Base-by-base conservation (phyloP, 1,140 invertebrate species). In the Matsumurasca onukii region DNA sequence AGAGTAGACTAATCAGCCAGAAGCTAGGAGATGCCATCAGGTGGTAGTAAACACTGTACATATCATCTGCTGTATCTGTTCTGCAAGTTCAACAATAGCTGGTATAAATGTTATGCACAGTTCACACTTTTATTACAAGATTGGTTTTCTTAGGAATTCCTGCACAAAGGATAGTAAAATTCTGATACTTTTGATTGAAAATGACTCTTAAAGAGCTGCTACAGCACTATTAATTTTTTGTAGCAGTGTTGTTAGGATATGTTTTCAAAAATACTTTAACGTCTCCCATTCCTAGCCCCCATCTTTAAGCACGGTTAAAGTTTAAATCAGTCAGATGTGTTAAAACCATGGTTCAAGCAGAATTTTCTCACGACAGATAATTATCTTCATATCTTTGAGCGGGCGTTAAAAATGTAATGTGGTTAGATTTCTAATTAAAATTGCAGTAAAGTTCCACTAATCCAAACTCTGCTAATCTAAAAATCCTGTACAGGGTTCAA, bases 31-130 rank as follows among this genome's bases (percentile, higher is more conserved):
- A 59, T 5, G 3, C 24, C 3, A 59, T 13, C 5, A 59, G 25
- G 2, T 13, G 55, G 24, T 15, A 59, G 55, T 59, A 59, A 22
- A 59, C 55, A 59, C 30, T 27, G 25, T 59, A 59, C 15, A 59
- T 22, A 5, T 22, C 25, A 22, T 59, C 24, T 5, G 13, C 5
- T 27, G 55, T 22, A 9, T 2, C 30, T 22, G 25, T 9, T 29
- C 55, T 59, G 25, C 3, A 59, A 59, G 24, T 27, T 27, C 25
- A 2, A 27, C 9, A 12, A 52, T 52, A 5, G 20, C 13, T n/a
- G 49, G 9, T 9, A 45, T 45, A 15, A 52, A 12, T 20, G 5
- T 52, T 12, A 52, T 52, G 22, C 3, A 24, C 49, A 39, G 17
- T 39, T 39, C 5, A 39, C 17, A 9, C 17, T 5, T 9, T 52